Percentiles rank a stretch among this genome's conserved stretches.
These are phyloP conservation scores for Phalacrocorax carbo DNA, from an alignment of 2,113 vertebrate genomes.

Conservation along the genomic window DNA sequence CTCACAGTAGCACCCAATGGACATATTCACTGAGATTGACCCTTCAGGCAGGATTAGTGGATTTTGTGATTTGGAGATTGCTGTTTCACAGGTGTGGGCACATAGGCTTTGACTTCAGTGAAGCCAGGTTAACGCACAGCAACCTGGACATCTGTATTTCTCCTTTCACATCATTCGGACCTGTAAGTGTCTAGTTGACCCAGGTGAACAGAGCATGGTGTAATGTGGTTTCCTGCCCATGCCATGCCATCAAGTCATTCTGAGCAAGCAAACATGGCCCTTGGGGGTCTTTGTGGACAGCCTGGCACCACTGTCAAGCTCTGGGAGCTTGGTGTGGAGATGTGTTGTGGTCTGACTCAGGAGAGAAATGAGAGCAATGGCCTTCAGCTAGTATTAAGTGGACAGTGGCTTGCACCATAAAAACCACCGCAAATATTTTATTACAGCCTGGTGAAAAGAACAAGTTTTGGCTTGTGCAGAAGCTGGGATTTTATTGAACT, in stretches of 20 bases:
- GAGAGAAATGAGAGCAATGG: background rate
- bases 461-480: background rate
- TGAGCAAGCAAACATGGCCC: background rate
- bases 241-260: background rate
- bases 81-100: background rate
- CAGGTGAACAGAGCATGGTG: background rate
- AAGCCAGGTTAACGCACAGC: background rate
- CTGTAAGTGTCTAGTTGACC: fast-evolving
- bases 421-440: background rate
- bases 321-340: background rate
- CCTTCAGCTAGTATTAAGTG: background rate
- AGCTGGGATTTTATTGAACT: background rate
- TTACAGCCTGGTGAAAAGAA: background rate
- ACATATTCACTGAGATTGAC: fast-evolving
- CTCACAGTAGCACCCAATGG: background rate
- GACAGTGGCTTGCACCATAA: background rate
- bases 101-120: background rate
- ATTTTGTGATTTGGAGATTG: background rate
- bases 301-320: background rate
- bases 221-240: background rate
- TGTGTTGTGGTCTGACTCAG: background rate
- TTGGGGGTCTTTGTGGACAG: background rate
- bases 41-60: background rate
- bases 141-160: background rate
- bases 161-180: fast-evolving